Evolutionary conservation across 2,888 invertebrate species (phyloP), one percentile per base, ranked within the genome.

Genomic region (Tortricodes alternella): DNA sequence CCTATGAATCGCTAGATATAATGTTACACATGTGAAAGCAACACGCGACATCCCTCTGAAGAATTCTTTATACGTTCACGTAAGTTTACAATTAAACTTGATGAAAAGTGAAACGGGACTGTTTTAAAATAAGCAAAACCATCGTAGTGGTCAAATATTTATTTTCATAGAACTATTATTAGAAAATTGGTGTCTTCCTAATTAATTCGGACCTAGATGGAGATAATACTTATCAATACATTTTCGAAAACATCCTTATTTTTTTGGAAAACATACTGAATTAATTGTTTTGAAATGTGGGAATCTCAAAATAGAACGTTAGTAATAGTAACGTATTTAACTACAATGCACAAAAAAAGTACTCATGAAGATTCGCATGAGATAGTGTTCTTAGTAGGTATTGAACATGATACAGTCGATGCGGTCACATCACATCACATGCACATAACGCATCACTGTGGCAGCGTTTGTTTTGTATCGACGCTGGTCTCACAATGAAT

Each of bases 401-500:
- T 13, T 21, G n/a, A n/a, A n/a, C n/a, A n/a, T n/a, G 34, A 52
- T 49, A 38, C 37, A 37, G 8, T 18, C 15, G 49, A 49, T 49
- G 24, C 37, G 24, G 34, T 41, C 37, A 46, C 38, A 49, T 41
- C 16, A 34, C 27, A 23, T 37, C 37, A 37, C 46, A 35, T 41
- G 29, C 27, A 23, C 51, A 50, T 19, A 29, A 37, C 44, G 35
- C 49, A 44, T 46, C 23, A n/a, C n/a, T n/a, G 21, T 3, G 32
- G 24, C n/a, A n/a, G 32, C 15, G 32, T n/a, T n/a, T 46, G 43
- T 50, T 49, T 46, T 57, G 51, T 51, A 49, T 48, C 39, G 55
- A 21, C 43, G 11, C 21, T 7, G 13, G 38, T 21, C 35, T 43
- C 27, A 34, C 53, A 53, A 60, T 56, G 62, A 55, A 62, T 50